Evolutionary conservation across 2,888 invertebrate genomes (phyloP).

Genomic region (Cynaeus angustus): DNA sequence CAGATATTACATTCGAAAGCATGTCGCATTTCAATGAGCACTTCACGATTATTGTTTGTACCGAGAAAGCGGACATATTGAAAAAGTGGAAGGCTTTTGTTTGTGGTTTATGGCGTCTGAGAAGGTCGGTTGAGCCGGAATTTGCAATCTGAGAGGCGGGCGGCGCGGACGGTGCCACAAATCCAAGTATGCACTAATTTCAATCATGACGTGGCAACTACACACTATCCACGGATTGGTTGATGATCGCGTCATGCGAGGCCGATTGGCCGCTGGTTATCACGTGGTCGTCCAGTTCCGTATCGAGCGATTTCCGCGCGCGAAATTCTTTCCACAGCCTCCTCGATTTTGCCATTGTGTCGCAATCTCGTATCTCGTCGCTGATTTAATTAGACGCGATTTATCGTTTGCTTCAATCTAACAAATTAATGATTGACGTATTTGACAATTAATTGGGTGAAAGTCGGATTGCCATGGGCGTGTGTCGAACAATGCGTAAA

Average conservation of each 20-base stretch:
- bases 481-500: conserved; percentile 11
- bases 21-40: conserved; percentile 50
- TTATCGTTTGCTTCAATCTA: conserved; percentile 37
- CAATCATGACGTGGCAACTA: too few relatives aligned
- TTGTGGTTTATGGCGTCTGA: background rate
- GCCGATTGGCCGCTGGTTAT: too few relatives aligned
- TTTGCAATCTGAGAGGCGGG: background rate
- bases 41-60: conserved; percentile 19
- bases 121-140: background rate
- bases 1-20: conserved; percentile 55
- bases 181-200: too few relatives aligned
- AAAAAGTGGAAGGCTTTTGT: conserved; percentile 7
- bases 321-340: too few relatives aligned
- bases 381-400: conserved; percentile 41
- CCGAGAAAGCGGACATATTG: conserved; percentile 8
- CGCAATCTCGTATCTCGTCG: conserved; percentile 8
- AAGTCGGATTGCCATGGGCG: conserved; percentile 27
- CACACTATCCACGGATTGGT: too few relatives aligned
- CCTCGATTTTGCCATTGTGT: background rate
- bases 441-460: conserved; percentile 46
- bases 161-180: too few relatives aligned
- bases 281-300: too few relatives aligned
- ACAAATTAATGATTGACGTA: conserved; percentile 47
- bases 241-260: too few relatives aligned
- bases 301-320: too few relatives aligned